Percentiles rank a stretch among this genome's conserved stretches.
Evolutionary conservation across 2,113 vertebrate genomes (phyloP).

Genomic region (Australoheros scitulus): DNA sequence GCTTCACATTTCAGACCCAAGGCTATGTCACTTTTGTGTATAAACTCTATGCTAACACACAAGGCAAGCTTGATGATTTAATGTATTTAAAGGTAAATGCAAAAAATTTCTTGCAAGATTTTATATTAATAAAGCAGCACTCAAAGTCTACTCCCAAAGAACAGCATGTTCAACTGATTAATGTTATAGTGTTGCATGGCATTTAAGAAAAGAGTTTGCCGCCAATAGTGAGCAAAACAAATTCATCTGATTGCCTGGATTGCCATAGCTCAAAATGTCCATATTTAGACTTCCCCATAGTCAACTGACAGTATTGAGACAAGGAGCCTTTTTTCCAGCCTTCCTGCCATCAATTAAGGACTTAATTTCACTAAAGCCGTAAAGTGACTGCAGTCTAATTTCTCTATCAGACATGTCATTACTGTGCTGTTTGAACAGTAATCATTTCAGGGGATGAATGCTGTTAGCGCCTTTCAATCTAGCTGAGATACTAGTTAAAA

Average conservation of each 20-base stretch:
- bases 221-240: constrained; percentile 17
- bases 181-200: constrained; percentile 3
- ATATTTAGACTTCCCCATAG: constrained; percentile 39
- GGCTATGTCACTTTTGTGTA: not conserved
- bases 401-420: constrained; percentile 75
- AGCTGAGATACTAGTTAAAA: constrained; percentile 48
- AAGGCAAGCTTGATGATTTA: not conserved
- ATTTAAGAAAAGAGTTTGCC: constrained; percentile 4
- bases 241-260: constrained; percentile 10
- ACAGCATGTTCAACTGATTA: constrained; percentile 22
- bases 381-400: constrained; percentile 62
- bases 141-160: not conserved
- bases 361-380: constrained; percentile 67
- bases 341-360: constrained; percentile 67
- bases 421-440: constrained; percentile 71
- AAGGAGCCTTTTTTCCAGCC: constrained; percentile 48
- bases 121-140: not conserved
- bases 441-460: constrained; percentile 61
- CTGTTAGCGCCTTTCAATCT: constrained; percentile 37
- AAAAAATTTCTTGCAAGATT: not conserved
- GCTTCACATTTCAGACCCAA: not conserved
- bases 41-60: not conserved
- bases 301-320: constrained; percentile 25
- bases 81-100: not conserved
- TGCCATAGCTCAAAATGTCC: constrained; percentile 1